phyloP scores from a whole-genome alignment of 2,888 invertebrate genomes.

The Sinodicranocentrus sp. region DNA sequence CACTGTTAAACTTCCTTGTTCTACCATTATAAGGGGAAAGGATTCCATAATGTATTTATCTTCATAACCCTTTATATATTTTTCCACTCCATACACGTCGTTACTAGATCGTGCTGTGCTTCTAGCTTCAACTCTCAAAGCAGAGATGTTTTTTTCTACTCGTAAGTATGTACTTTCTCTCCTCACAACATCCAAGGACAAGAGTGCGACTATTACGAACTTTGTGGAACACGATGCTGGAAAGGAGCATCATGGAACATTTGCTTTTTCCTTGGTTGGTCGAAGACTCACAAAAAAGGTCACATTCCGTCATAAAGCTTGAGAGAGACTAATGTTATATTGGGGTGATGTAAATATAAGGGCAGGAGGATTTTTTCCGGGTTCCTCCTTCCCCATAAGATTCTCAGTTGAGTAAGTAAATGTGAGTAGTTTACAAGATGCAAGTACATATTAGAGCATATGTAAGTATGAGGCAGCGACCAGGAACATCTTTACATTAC shows the following conservation, averaged over 20 bases:
- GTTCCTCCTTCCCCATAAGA: background rate
- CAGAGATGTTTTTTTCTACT: background rate
- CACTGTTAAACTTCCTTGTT: conserved; percentile 4
- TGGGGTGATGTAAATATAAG: background rate
- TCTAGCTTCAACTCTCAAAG: background rate
- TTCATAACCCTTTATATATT: background rate
- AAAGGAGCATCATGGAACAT: conserved; percentile 19
- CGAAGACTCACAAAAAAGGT: conserved; percentile 1
- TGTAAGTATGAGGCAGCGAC: conserved; percentile 13
- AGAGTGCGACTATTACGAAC: background rate
- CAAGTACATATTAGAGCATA: conserved; percentile 4
- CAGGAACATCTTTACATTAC: conserved; percentile 19
- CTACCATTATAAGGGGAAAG: background rate
- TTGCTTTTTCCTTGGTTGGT: conserved; percentile 8
- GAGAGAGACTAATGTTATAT: background rate
- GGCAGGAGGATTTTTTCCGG: background rate
- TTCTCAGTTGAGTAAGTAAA: background rate
- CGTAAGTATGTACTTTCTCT: background rate
- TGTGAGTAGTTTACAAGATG: conserved; percentile 24
- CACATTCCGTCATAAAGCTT: conserved; percentile 28
- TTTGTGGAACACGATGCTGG: background rate
- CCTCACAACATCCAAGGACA: conserved; percentile 5
- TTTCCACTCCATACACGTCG: background rate
- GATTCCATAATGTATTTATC: background rate
- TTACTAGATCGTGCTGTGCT: too few species aligned